phyloP scores from a whole-genome alignment of 2,888 invertebrate species.

The Eugnorisma glareosa region DNA sequence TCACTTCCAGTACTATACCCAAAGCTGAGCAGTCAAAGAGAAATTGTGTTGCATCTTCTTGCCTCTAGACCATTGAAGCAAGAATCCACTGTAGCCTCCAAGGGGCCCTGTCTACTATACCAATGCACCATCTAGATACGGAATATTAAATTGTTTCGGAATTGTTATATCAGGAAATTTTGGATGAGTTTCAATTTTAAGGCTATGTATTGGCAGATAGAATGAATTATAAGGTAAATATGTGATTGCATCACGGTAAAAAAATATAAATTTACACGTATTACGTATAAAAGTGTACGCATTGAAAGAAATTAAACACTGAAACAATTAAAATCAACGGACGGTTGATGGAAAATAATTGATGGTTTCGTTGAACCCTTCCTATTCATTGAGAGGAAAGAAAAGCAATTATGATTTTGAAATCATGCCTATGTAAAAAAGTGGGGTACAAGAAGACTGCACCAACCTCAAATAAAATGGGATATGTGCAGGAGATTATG shows the following conservation, averaged over 20 bases:
- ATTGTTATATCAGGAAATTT: not conserved
- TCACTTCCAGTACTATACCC: constrained; percentile 55
- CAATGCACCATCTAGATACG: constrained; percentile 11
- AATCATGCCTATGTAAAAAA: not conserved
- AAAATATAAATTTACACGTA: too few relatives aligned
- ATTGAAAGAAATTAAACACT: not conserved
- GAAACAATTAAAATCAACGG: not conserved
- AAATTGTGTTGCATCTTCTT: constrained; percentile 55
- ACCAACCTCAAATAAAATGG: too few relatives aligned
- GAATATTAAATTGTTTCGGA: constrained; percentile 41
- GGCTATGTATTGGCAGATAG: not conserved
- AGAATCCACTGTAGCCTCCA: constrained; percentile 25
- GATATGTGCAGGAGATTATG: not conserved
- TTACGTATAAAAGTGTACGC: not conserved
- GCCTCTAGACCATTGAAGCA: constrained; percentile 24
- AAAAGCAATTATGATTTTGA: not conserved
- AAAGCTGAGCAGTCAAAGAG: constrained; percentile 55
- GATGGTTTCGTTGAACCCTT: not conserved
- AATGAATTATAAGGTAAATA: not conserved
- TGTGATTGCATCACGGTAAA: too few relatives aligned
- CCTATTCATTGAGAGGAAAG: not conserved
- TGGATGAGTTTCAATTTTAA: not conserved
- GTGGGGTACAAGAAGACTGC: too few relatives aligned
- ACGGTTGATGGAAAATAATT: not conserved
- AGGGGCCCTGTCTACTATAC: constrained; percentile 20